Evolutionary conservation across 1,140 invertebrate genomes (phyloP).

Genomic region (Microplitis demolitor): DNA sequence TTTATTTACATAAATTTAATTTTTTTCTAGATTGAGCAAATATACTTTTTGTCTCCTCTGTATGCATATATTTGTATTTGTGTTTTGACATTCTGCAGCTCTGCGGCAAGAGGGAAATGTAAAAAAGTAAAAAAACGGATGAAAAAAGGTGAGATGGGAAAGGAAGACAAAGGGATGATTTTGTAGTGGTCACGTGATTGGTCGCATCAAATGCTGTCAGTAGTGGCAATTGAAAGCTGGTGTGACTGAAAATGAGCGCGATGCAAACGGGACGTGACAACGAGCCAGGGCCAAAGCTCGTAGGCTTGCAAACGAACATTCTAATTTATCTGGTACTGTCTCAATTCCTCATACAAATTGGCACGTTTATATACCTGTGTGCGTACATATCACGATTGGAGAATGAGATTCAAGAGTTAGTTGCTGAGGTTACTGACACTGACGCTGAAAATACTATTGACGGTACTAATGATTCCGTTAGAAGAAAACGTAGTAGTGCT

Average conservation of each 20-base stretch:
- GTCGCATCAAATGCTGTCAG: background rate
- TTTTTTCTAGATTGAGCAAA: too few species aligned
- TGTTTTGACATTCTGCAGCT: too few species aligned
- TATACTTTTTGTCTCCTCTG: too few species aligned
- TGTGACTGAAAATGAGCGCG: conserved; percentile 25
- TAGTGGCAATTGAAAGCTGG: background rate
- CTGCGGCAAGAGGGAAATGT: too few species aligned
- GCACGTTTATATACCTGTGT: conserved; percentile 47
- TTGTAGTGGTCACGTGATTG: background rate
- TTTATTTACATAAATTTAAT: too few species aligned
- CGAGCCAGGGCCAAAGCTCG: conserved; percentile 17
- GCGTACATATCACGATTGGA: conserved; percentile 42
- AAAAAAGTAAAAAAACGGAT: too few species aligned
- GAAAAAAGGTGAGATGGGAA: background rate
- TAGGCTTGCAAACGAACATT: conserved; percentile 36
- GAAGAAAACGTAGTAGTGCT: conserved; percentile 44
- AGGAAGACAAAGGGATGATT: background rate
- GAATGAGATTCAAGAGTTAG: conserved; percentile 31
- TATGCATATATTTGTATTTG: background rate
- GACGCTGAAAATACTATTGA: conserved; percentile 12
- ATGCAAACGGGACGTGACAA: conserved; percentile 17
- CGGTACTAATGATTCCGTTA: conserved; percentile 23
- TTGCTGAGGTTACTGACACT: background rate
- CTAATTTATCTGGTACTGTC: conserved; percentile 46
- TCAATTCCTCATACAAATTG: conserved; percentile 45